phyloP scores from a whole-genome alignment of 2,113 vertebrate genomes.

The Mormoops blainvillei region DNA sequence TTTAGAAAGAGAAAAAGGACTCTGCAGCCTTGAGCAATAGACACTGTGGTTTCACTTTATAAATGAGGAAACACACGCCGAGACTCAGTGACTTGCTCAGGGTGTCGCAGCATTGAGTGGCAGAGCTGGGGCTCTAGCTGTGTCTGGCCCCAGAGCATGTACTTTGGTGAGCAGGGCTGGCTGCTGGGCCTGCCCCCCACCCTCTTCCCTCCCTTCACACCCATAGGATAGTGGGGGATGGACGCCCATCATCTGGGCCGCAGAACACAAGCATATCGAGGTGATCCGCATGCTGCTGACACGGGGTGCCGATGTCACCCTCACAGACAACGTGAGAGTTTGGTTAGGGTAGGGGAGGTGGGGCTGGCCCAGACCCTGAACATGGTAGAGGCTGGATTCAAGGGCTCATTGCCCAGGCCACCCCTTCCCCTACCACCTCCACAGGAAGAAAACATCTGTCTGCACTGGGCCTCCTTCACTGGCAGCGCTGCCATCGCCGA shows the following conservation, averaged over 20 bases:
- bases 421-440: background rate
- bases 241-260: slow-evolving; percentile 95
- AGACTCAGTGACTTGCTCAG: background rate
- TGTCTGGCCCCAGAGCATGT: background rate
- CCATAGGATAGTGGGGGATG: slow-evolving; percentile 91
- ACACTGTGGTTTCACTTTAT: background rate
- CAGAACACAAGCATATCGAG: slow-evolving; percentile 90
- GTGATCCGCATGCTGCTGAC: slow-evolving; percentile 89
- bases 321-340: slow-evolving; percentile 86
- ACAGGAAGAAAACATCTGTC: slow-evolving; percentile 91
- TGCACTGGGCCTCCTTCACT: slow-evolving; percentile 94
- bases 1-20: background rate
- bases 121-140: background rate
- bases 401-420: background rate
- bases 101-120: background rate
- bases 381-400: background rate
- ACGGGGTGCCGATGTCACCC: slow-evolving; percentile 88
- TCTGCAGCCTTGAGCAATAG: accelerated
- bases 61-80: background rate
- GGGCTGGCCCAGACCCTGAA: no score
- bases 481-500: slow-evolving; percentile 91
- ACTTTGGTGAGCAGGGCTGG: background rate
- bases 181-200: background rate
- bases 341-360: no score
- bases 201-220: background rate